Evolutionary conservation across 2,113 vertebrate species (phyloP).

Genomic region (Epinephelus lanceolatus): DNA sequence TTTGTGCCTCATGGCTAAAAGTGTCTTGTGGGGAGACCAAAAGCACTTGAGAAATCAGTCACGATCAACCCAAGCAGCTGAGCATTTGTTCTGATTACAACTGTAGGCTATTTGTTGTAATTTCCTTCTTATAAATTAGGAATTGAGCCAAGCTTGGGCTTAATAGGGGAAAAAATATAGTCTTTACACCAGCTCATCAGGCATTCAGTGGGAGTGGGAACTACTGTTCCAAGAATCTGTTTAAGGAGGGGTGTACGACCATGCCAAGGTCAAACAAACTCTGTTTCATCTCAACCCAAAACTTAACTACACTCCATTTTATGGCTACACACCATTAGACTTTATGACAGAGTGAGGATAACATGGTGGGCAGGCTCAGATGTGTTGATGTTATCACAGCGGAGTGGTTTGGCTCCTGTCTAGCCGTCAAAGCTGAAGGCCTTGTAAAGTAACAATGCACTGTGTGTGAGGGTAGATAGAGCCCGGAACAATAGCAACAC

Average conservation of each 20-base stretch:
- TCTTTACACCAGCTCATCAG: slow-evolving; percentile 11
- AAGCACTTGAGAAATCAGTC: slow-evolving; percentile 13
- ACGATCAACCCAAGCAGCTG: slow-evolving; percentile 1
- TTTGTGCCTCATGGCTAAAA: neutral
- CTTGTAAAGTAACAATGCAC: slow-evolving; percentile 33
- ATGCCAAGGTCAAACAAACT: slow-evolving; percentile 66
- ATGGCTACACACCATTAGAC: slow-evolving; percentile 53
- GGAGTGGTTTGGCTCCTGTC: slow-evolving; percentile 44
- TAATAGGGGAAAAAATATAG: slow-evolving; percentile 34
- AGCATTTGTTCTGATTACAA: slow-evolving; percentile 21
- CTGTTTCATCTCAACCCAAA: slow-evolving; percentile 60
- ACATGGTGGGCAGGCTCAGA: slow-evolving; percentile 48
- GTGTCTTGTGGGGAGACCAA: neutral
- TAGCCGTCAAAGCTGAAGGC: slow-evolving; percentile 24
- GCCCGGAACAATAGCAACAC: slow-evolving; percentile 27
- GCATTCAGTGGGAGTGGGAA: slow-evolving; percentile 50
- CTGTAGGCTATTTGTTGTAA: slow-evolving; percentile 11
- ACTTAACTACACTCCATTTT: slow-evolving; percentile 40
- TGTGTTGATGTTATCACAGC: slow-evolving; percentile 66
- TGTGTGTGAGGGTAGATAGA: slow-evolving; percentile 18
- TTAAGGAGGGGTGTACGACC: slow-evolving; percentile 15
- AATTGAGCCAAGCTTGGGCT: slow-evolving; percentile 18
- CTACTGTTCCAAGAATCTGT: slow-evolving; percentile 58
- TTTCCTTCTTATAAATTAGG: slow-evolving; percentile 31
- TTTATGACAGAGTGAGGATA: slow-evolving; percentile 57